Base-by-base conservation (phyloP, 2,797 vertebrate species). In the Myotis findleyi region DNA sequence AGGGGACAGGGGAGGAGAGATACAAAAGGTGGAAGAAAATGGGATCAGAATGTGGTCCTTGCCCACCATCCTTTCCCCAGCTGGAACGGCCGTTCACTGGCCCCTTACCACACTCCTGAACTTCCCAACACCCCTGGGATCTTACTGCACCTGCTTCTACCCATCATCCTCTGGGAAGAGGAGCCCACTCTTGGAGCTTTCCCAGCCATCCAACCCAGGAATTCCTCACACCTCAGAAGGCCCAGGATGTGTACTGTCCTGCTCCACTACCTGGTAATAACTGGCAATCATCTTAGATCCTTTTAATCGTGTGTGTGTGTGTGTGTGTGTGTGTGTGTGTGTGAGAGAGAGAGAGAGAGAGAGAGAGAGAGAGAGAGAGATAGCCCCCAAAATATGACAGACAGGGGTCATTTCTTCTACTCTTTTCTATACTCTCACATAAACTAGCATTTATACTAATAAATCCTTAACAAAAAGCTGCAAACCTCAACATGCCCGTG, bases 391-490 rank as follows among this genome's bases (percentile, higher is more conserved):
- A 53, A 73, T 27, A 30, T 21, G 12, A 17, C 0, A 85, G 55
- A 33, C n/a, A 36, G 53, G 41, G 25, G 12, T 73, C 38, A 59
- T 53, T 80, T 77, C 18, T 90, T 62, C 25, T 53, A 10, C 64
- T 69, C 4, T 53, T 33, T 72, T 21, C 41, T 5, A 59, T 13
- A 66, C 55, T 38, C 23, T 81, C 55, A 20, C n/a, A 88, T 57
- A 79, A 84, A 84, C 30, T 5, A 86, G 17, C 30, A 21, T 53
- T 90, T 94, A 80, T 11, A 82, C 66, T 13, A 90, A 79, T 13
- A 82, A 59, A 77, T 83, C 55, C 27, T 79, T 94, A 57, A 84
- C 38, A 68, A 82, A 93, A 21, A 68, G 33, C 53, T 64, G 5
- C 23, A 80, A 96, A 85, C 11, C 20, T 86, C 69, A 81, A 69